Base-by-base conservation (phyloP, 2,888 invertebrate species). In the Pachymerium ferrugineum region DNA sequence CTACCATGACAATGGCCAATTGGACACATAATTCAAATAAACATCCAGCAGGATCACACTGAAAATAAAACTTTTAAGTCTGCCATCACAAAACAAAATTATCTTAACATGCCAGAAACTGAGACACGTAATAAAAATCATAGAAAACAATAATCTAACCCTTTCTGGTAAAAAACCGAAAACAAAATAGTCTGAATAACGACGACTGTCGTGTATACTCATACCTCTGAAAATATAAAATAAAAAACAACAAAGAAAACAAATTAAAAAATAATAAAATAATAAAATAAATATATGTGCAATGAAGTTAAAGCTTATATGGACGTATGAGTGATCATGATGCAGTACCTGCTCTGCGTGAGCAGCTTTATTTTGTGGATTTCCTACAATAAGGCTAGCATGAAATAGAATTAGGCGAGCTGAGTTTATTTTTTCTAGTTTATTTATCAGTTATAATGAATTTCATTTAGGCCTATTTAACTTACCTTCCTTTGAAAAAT, bases 1-100 rank as follows among this genome's bases (percentile, higher is more conserved):
- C 97, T 68, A 96, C 89, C 94, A 96, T 95, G 77, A 95, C 94
- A 77, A 95, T 94, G 1, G 93, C 92, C 30, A 95, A 84, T 78
- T 95, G 95, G 76, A 95, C 94, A 80, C 93, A 94, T 31, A 96
- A 84, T 79, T 95, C 95, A 0, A 93, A 94, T 4, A 97, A 85
- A 80, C 97, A 97, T 1, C 97, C 96, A 0, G 95, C 93, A 0
- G 94, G 93, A 83, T 94, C 94, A 80, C 94, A 94, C 73, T 75
- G 33, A n/a, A n/a, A n/a, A n/a, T n/a, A n/a, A n/a, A 72, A 38
- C 16, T 72, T 30, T 31, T 70, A 30, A n/a, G n/a, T n/a, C n/a
- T 25, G 10, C 16, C 16, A 54, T n/a, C 19, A 8, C 8, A 16
- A 10, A 28, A 68, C 10, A 2, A 68, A 28, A 29, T 14, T 16